Percentiles rank a stretch among this genome's conserved stretches.
These are phyloP conservation scores for Aeoliscus strigatus DNA, from an alignment of 2,797 vertebrate species.

Conservation along the genomic window DNA sequence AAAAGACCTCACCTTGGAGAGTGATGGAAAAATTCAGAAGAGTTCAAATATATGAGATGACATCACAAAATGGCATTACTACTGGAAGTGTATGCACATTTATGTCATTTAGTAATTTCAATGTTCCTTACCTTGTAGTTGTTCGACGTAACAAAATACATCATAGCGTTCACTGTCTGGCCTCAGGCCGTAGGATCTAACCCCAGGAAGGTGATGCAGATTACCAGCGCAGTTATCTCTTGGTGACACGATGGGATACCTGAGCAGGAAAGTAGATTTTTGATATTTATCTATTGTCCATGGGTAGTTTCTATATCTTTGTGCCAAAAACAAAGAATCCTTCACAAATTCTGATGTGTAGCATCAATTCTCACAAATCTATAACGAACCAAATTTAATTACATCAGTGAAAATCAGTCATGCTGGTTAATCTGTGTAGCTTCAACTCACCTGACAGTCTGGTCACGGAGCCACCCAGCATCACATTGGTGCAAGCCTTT, in stretches of 20 bases:
- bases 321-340: background rate
- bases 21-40: background rate
- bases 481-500: constrained; percentile 94
- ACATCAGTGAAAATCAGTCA: too few species aligned
- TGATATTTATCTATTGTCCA: background rate
- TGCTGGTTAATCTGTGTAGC: too few species aligned
- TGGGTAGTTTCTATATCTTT: background rate
- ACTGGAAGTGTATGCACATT: background rate
- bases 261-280: constrained; percentile 40
- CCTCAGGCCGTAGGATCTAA: constrained; percentile 83
- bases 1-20: constrained; percentile 86
- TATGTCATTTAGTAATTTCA: background rate
- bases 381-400: too few species aligned
- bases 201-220: constrained; percentile 77
- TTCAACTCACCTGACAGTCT: constrained; percentile 85
- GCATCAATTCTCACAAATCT: too few species aligned
- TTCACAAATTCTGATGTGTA: too few species aligned
- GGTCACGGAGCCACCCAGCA: constrained; percentile 93
- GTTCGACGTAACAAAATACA: constrained; percentile 89
- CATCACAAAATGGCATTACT: too few species aligned
- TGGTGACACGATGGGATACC: constrained; percentile 88
- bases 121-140: constrained; percentile 72
- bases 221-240: constrained; percentile 84
- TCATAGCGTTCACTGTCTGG: constrained; percentile 82
- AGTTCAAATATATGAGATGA: background rate